phyloP scores from a whole-genome alignment of 2,113 vertebrate species.

The Hypomesus transpacificus region DNA sequence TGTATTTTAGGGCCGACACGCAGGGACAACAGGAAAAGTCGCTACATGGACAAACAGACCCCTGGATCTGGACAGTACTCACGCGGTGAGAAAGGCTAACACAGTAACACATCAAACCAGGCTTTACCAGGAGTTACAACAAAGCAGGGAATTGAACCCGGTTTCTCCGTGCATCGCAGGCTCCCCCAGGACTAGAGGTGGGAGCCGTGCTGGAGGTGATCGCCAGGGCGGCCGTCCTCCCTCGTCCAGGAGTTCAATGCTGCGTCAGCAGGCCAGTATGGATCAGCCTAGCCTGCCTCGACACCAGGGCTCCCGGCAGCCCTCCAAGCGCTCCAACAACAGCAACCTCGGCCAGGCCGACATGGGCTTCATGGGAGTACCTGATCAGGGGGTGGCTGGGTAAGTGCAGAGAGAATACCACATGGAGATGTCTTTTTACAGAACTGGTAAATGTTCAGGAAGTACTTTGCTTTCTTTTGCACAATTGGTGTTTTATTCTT shows the following conservation, averaged over 20 bases:
- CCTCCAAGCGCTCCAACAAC: constrained; percentile 3
- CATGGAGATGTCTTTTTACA: background rate
- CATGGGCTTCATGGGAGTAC: constrained; percentile 80
- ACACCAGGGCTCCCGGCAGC: constrained; percentile 50
- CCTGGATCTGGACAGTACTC: constrained; percentile 9
- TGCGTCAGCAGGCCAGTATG: constrained; percentile 72
- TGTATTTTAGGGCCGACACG: constrained; percentile 71
- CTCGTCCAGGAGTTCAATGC: constrained; percentile 57
- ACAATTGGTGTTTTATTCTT: no score
- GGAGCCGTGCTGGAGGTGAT: constrained; percentile 8
- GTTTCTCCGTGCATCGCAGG: background rate
- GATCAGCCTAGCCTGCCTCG: constrained; percentile 78
- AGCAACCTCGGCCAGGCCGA: constrained; percentile 37
- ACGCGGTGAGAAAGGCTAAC: constrained; percentile 47
- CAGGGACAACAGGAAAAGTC: constrained; percentile 75
- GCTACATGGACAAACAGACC: constrained; percentile 40
- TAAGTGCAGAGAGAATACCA: constrained; percentile 44
- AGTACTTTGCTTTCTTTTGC: no score
- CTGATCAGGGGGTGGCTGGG: constrained; percentile 81
- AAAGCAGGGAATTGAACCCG: background rate
- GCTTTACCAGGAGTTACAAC: background rate
- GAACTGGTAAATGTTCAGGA: no score
- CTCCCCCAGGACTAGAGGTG: background rate
- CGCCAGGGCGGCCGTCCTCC: background rate
- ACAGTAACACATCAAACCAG: background rate